Percentiles rank a stretch among this genome's conserved stretches.
phyloP scores from a whole-genome alignment of 2,888 invertebrate species.

The Dryomyza anilis region DNA sequence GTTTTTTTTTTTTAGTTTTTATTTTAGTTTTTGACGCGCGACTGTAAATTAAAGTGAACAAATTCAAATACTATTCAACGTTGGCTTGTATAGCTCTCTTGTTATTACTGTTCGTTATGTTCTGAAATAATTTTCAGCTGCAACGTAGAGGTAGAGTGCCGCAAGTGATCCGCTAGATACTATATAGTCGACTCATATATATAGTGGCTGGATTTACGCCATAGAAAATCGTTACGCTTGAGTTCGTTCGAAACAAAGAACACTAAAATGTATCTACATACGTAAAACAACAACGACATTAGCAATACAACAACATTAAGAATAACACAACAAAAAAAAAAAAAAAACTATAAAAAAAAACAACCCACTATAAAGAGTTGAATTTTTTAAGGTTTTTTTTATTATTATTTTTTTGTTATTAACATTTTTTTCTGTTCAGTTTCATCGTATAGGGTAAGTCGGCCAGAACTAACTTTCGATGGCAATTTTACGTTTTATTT shows the following conservation, averaged over 20 bases:
- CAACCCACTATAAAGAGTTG: slow-evolving; percentile 7
- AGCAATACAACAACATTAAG: background rate
- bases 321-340: too few species aligned
- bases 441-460: too few species aligned
- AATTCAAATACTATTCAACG: slow-evolving; percentile 27
- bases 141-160: slow-evolving; percentile 6
- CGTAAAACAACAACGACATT: slow-evolving; percentile 1
- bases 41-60: slow-evolving; percentile 32
- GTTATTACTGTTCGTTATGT: background rate
- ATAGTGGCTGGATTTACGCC: slow-evolving; percentile 55
- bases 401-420: background rate
- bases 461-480: too few species aligned
- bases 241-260: slow-evolving; percentile 60
- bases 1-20: slow-evolving; percentile 34
- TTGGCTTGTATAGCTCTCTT: background rate
- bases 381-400: background rate
- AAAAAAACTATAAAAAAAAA: background rate
- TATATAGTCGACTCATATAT: background rate
- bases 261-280: slow-evolving; percentile 49
- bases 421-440: background rate
- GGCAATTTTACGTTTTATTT: too few species aligned
- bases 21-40: slow-evolving; percentile 31
- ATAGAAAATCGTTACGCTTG: slow-evolving; percentile 60
- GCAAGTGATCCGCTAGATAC: slow-evolving; percentile 7
- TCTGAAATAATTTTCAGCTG: slow-evolving; percentile 25